Conservation (phyloP, 37 sponge, comb jelly and placozoan species). For the Petrosia ficiformis region DNA sequence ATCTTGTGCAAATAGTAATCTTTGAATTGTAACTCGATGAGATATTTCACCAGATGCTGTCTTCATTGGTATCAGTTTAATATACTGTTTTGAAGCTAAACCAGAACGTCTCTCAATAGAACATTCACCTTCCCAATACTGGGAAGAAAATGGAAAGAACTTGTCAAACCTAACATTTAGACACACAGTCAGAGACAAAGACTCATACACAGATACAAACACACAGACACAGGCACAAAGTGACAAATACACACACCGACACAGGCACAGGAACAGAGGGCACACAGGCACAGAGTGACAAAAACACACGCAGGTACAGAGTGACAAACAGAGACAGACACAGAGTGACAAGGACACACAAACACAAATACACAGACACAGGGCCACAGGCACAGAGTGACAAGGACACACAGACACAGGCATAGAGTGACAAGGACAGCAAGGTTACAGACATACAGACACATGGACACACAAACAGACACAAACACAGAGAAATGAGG, state of each 20-base stretch:
- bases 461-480: background rate
- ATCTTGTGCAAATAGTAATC: slow-evolving; percentile 25
- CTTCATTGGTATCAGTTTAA: slow-evolving; percentile 52
- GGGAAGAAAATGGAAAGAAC: background rate
- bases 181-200: too few relatives aligned
- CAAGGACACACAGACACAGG: background rate
- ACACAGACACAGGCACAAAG: too few relatives aligned
- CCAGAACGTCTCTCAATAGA: slow-evolving; percentile 42
- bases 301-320: too few relatives aligned
- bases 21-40: slow-evolving; percentile 41
- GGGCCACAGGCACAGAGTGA: slow-evolving; percentile 17
- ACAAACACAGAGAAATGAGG: too few relatives aligned
- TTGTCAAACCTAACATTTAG: too few relatives aligned
- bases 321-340: slow-evolving; percentile 20
- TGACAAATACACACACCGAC: too few relatives aligned
- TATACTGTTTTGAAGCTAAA: slow-evolving; percentile 22
- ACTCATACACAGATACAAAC: too few relatives aligned
- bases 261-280: too few relatives aligned
- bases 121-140: slow-evolving; percentile 42
- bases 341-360: slow-evolving; percentile 3
- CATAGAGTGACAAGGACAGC: background rate
- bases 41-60: slow-evolving; percentile 13
- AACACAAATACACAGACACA: slow-evolving; percentile 10
- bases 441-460: background rate
- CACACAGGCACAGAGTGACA: too few relatives aligned